Percentiles rank a stretch among this genome's conserved stretches.
Conservation (phyloP, 2,797 vertebrate species). For the Ctenosaura bakeri region DNA sequence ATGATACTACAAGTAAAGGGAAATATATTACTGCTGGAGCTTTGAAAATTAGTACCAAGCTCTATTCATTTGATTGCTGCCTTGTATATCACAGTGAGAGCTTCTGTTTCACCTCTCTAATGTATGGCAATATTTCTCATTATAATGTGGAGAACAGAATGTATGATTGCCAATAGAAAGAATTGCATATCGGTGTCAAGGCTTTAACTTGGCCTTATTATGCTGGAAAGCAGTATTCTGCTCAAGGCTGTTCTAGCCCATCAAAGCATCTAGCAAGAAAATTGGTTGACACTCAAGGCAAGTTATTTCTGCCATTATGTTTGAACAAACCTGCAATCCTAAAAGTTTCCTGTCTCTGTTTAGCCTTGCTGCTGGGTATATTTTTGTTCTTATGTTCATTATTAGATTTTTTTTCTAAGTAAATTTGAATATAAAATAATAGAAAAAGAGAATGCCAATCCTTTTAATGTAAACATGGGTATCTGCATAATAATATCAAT, state of each 20-base stretch:
- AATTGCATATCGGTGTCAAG: slow-evolving; percentile 13
- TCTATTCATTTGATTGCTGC: slow-evolving; percentile 4
- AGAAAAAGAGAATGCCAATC: background rate
- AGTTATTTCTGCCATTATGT: background rate
- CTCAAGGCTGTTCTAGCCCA: slow-evolving; percentile 17
- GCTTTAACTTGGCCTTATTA: slow-evolving; percentile 11
- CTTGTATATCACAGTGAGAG: background rate
- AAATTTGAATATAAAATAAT: background rate
- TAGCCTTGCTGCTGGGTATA: background rate
- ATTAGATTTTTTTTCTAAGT: background rate
- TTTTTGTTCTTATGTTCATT: background rate
- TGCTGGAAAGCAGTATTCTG: background rate
- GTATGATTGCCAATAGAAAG: slow-evolving; percentile 22
- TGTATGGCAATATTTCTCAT: slow-evolving; percentile 21
- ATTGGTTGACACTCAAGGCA: slow-evolving; percentile 12
- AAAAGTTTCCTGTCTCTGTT: background rate
- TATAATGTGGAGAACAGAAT: slow-evolving; percentile 19
- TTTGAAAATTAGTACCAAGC: background rate
- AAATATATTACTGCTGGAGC: background rate
- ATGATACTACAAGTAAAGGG: background rate
- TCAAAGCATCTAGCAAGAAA: slow-evolving; percentile 3
- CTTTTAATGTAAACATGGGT: background rate
- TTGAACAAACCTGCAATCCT: background rate
- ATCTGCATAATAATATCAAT: background rate
- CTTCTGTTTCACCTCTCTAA: slow-evolving; percentile 7